Evolutionary conservation across 2,888 invertebrate species (phyloP).

Genomic region (Cryptus viduatorius): DNA sequence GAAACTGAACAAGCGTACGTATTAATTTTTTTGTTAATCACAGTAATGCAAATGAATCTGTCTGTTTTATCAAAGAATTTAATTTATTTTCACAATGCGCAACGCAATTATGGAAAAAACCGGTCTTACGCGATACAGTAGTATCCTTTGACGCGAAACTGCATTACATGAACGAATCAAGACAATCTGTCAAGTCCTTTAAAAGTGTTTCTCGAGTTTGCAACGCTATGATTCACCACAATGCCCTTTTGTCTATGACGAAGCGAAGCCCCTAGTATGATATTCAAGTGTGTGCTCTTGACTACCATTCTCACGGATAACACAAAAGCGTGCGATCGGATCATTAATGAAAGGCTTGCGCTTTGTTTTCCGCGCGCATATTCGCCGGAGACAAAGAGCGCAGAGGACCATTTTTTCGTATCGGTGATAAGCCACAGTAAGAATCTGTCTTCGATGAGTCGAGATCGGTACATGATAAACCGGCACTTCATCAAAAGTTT

Average conservation of each 20-base stretch:
- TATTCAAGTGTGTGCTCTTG: slow-evolving; percentile 1
- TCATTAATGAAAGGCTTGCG: slow-evolving; percentile 20
- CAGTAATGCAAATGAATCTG: too few relatives aligned
- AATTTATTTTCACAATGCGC: too few relatives aligned
- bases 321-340: slow-evolving; percentile 15
- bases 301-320: not conserved
- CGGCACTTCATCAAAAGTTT: too few relatives aligned
- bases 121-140: too few relatives aligned
- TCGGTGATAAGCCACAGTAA: not conserved
- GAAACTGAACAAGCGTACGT: too few relatives aligned
- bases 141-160: too few relatives aligned
- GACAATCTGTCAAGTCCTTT: too few relatives aligned
- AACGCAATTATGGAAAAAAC: too few relatives aligned
- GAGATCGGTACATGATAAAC: not conserved
- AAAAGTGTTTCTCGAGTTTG: not conserved
- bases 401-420: slow-evolving; percentile 3
- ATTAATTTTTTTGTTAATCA: too few relatives aligned
- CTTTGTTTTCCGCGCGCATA: slow-evolving; percentile 13
- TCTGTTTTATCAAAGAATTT: too few relatives aligned
- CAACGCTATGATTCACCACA: not conserved
- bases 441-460: slow-evolving; percentile 2
- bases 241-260: slow-evolving; percentile 11
- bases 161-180: too few relatives aligned
- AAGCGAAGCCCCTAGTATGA: not conserved
- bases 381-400: not conserved